Base-by-base conservation (phyloP, 2,797 vertebrate species). In the Denticeps clupeoides region DNA sequence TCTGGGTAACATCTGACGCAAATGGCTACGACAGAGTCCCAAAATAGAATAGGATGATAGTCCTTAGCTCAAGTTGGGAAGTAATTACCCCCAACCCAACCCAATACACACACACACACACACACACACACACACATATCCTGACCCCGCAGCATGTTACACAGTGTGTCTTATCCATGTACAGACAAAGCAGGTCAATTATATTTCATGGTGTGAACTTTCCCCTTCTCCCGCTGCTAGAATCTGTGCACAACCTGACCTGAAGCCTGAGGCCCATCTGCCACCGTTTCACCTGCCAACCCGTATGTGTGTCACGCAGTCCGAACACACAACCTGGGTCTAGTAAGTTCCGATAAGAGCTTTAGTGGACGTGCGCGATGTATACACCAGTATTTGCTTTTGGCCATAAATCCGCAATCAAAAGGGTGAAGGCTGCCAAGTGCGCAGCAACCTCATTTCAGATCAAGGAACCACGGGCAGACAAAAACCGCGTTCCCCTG, bases 251-350 rank as follows among this genome's bases (percentile, higher is more conserved):
- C 29, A 47, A 13, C 59, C 28, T 70, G 75, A 55, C 42, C 45
- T 16, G 61, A 62, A 56, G 56, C 56, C 70, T 68, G 69, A 47
- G 55, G 68, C 62, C 79, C 81, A 84, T 83, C 78, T 83, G 82
- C 68, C 65, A 60, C 4, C 33, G 55, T n/a, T 25, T 26, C 16
- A 15, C 38, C 35, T 56, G 71, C 77, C 78, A 62, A 58, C 47
- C 56, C 47, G 62, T 42, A 65, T n/a, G n/a, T n/a, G n/a, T n/a
- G n/a, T n/a, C 40, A 45, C 45, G 50, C 53, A 53, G 62, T 51
- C 53, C 42, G 16, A 40, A 43, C 7, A 12, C 48, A 29, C 22
- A 35, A n/a, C n/a, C n/a, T n/a, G n/a, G n/a, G n/a, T n/a, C n/a
- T n/a, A n/a, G n/a, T n/a, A n/a, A n/a, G n/a, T n/a, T n/a, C n/a